Base-by-base conservation (phyloP, 2,113 vertebrate genomes). In the Bufo bufo region DNA sequence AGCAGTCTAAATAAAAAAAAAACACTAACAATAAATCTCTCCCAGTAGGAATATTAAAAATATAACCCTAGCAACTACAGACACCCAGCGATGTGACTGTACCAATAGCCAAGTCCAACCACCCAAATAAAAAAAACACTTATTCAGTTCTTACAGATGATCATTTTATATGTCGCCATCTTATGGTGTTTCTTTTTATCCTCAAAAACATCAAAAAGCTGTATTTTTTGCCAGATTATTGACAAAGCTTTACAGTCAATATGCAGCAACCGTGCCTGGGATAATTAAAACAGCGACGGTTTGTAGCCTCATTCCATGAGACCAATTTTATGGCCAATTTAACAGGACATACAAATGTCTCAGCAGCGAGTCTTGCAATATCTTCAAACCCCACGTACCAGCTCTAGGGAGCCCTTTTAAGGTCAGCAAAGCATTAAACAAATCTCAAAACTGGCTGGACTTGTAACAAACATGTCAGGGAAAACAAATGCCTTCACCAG, bases 281-380 rank as follows among this genome's bases (percentile, higher is more conserved):
- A 71, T 84, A 71, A 56, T 52, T 84, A 71, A 71, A 52, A 71
- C 3, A 52, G 20, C 47, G 19, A 23, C 23, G 1, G 47, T 43
- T 50, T 71, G 63, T 49, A 47, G 59, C 19, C 47, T n/a, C n/a
- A 19, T 52, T 83, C 81, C 61, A 65, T 17, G 43, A 69, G 47
- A 52, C 20, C 47, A 84, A 84, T 54, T 69, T 49, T 33, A 78
- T 56, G 49, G 77, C 49, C 50, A 78, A 54, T 78, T 78, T 78
- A 78, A 54, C 77, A 78, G 77, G 77, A 78, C 49, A 23, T 78
- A 75, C 45, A 78, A 78, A 56, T n/a, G 50, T 78, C 49, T 56
- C 49, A 13, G n/a, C 77, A 65, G 17, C 14, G 19, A 82, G 59
- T 0, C 43, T 82, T 82, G 43, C 45, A 49, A 65, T 45, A 61